These are phyloP conservation scores for Xanthia togata DNA, from an alignment of 2,888 invertebrate species.

Conservation along the genomic window DNA sequence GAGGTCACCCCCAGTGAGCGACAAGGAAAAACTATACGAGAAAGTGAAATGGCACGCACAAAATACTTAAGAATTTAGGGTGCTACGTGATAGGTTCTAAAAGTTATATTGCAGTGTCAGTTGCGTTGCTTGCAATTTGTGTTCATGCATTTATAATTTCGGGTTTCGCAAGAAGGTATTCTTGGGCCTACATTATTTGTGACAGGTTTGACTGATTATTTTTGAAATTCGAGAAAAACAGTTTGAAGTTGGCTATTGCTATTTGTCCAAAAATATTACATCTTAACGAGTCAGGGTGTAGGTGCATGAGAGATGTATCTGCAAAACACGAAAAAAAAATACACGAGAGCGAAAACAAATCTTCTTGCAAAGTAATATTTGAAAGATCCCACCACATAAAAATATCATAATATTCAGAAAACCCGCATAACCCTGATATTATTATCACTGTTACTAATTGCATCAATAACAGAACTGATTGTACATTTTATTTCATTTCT, in stretches of 20 bases:
- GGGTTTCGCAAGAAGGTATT: slow-evolving; percentile 10
- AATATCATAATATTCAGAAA: slow-evolving; percentile 11
- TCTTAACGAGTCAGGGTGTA: background rate
- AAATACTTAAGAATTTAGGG: slow-evolving; percentile 25
- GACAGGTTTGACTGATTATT: background rate
- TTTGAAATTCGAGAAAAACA: background rate
- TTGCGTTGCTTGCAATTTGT: background rate
- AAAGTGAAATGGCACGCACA: slow-evolving; percentile 50
- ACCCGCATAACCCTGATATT: slow-evolving; percentile 12
- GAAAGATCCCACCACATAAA: background rate
- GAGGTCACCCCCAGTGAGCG: slow-evolving; percentile 58
- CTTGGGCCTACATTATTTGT: background rate
- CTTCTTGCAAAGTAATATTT: background rate
- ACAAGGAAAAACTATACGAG: slow-evolving; percentile 43
- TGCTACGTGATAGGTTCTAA: slow-evolving; percentile 6
- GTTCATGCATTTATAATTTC: background rate
- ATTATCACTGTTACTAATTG: slow-evolving; percentile 46
- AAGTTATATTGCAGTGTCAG: slow-evolving; percentile 1
- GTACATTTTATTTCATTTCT: slow-evolving; percentile 39
- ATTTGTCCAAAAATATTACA: background rate
- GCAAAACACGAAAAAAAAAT: background rate
- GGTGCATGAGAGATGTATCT: background rate
- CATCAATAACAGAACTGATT: slow-evolving; percentile 43
- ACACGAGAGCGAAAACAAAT: background rate
- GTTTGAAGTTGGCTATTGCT: no score